These are phyloP conservation scores for Sebastes oblongus DNA, from an alignment of 2,797 vertebrate species.

Conservation along the genomic window DNA sequence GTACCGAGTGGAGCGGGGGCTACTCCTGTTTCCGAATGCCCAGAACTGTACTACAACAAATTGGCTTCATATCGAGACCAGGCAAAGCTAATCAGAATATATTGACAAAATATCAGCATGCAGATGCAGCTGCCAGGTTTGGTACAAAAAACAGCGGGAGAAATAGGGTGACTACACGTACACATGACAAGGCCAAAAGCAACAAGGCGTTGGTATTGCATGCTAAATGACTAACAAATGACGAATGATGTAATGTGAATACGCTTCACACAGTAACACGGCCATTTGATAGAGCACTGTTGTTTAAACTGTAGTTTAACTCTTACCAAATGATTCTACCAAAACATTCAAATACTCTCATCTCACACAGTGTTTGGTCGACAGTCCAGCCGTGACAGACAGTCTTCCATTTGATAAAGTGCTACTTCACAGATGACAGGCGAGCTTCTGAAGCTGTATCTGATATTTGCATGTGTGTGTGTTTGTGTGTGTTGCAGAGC, in stretches of 20 bases:
- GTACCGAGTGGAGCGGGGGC: neutral
- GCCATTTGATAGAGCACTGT: neutral
- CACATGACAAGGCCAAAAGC: too few relatives aligned
- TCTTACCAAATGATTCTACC: neutral
- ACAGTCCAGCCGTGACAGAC: neutral
- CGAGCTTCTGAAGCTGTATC: conserved; percentile 21
- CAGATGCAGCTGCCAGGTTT: too few relatives aligned
- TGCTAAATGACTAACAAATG: too few relatives aligned
- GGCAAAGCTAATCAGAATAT: neutral
- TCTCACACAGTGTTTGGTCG: neutral
- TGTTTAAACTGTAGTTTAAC: neutral
- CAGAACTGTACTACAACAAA: neutral
- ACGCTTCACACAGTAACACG: neutral
- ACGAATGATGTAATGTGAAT: neutral
- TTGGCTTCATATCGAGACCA: neutral
- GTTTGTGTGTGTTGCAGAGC: conserved; percentile 81
- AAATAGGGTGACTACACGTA: too few relatives aligned
- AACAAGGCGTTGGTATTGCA: too few relatives aligned
- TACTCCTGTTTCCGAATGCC: neutral
- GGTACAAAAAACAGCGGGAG: too few relatives aligned
- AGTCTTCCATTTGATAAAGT: neutral
- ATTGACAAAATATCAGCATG: neutral
- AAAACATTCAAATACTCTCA: neutral
- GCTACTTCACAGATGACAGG: neutral
- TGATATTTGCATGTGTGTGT: conserved; percentile 14